phyloP scores from a whole-genome alignment of 2,113 vertebrate genomes.

The Notiomystis cincta region DNA sequence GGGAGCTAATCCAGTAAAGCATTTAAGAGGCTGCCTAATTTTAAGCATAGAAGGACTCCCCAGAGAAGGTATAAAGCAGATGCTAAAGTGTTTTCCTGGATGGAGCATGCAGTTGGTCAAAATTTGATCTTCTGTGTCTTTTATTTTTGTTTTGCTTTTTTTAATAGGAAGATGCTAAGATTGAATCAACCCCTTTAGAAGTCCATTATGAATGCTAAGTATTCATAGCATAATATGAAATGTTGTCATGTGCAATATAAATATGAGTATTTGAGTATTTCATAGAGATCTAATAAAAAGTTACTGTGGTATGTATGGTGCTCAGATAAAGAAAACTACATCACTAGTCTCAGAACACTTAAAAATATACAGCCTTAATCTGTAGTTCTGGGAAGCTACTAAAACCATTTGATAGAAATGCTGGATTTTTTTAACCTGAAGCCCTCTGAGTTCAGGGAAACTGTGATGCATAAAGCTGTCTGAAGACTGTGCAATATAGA shows the following conservation, averaged over 20 bases:
- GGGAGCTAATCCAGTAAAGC: slow-evolving; percentile 33
- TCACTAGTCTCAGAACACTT: neutral
- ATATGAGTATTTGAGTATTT: neutral
- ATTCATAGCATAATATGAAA: neutral
- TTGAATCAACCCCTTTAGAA: neutral
- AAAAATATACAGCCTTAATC: neutral
- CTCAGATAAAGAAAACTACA: neutral
- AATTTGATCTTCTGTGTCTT: neutral
- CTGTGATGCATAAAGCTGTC: neutral
- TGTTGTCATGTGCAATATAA: neutral
- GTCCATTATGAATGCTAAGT: neutral
- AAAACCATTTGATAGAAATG: neutral
- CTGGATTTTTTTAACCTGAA: neutral
- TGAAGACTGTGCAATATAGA: neutral
- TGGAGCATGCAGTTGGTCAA: neutral
- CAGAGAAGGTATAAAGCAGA: slow-evolving; percentile 23
- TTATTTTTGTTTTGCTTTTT: neutral
- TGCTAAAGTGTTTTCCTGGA: slow-evolving; percentile 16
- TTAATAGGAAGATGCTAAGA: neutral
- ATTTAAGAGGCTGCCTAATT: slow-evolving; percentile 53
- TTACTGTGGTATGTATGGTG: neutral
- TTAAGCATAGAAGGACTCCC: slow-evolving; percentile 41
- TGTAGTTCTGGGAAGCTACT: neutral
- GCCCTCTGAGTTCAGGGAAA: neutral
- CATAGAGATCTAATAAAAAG: neutral